Evolutionary conservation across 2,888 invertebrate genomes (phyloP).

Genomic region (Caenorhabditis panamensis): DNA sequence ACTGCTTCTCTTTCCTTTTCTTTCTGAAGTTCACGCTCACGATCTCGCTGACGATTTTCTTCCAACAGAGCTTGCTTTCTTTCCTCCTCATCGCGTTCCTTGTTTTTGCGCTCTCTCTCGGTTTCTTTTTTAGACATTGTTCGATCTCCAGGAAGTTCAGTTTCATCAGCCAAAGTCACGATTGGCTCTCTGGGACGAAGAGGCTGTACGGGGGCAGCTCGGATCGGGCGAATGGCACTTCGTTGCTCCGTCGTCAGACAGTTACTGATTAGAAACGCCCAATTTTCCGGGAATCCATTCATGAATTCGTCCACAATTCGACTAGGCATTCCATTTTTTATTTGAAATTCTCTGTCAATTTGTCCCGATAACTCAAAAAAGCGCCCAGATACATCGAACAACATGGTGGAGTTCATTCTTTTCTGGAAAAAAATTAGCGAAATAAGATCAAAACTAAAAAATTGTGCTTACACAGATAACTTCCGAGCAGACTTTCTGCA

Average conservation of each 20-base stretch:
- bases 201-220: conserved; percentile 14
- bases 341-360: conserved; percentile 51
- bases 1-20: not conserved
- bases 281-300: conserved; percentile 52
- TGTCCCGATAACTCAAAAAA: conserved; percentile 52
- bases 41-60: conserved; percentile 7
- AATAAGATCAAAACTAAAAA: not conserved
- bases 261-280: conserved; percentile 34
- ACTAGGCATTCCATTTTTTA: conserved; percentile 45
- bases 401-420: conserved; percentile 37
- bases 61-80: not conserved
- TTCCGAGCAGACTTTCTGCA: conserved; percentile 48
- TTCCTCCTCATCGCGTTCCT: conserved; percentile 1
- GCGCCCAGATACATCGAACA: conserved; percentile 51
- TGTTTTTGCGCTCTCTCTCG: not conserved
- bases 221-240: conserved; percentile 21
- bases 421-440: conserved; percentile 16
- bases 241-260: conserved; percentile 3
- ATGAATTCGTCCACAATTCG: conserved; percentile 44
- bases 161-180: conserved; percentile 54
- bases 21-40: not conserved
- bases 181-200: conserved; percentile 40
- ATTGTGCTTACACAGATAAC: conserved; percentile 37
- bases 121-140: not conserved
- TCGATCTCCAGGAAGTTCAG: conserved; percentile 16